phyloP scores from a whole-genome alignment of 2,113 vertebrate genomes.

The Pagrus major region DNA sequence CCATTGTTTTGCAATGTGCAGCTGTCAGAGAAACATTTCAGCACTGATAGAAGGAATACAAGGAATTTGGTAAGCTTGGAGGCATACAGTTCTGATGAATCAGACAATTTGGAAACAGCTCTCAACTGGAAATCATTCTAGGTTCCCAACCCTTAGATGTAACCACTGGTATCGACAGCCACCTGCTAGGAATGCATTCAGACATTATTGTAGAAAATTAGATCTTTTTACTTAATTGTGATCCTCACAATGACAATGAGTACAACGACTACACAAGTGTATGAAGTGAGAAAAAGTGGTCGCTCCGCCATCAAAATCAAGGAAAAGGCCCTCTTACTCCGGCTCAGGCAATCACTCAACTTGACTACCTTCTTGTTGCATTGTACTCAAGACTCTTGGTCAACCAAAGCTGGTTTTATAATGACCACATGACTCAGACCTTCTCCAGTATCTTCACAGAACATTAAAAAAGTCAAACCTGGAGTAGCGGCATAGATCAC shows the following conservation, averaged over 20 bases:
- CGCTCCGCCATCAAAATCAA: not conserved
- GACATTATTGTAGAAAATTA: too few relatives aligned
- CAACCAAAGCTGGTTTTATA: slow-evolving; percentile 32
- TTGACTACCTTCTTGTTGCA: not conserved
- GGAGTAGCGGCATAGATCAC: slow-evolving; percentile 41
- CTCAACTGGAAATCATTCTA: too few relatives aligned
- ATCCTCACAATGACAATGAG: too few relatives aligned
- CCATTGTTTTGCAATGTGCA: too few relatives aligned
- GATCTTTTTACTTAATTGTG: too few relatives aligned
- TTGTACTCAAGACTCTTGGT: not conserved
- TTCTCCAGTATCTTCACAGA: slow-evolving; percentile 48
- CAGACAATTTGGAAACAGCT: too few relatives aligned
- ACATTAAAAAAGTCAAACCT: slow-evolving; percentile 48
- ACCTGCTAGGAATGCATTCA: not conserved
- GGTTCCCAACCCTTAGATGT: too few relatives aligned
- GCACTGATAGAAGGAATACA: too few relatives aligned
- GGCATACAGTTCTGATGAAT: too few relatives aligned
- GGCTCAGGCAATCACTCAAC: not conserved
- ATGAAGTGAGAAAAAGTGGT: not conserved
- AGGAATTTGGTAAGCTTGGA: too few relatives aligned
- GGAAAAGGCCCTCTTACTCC: not conserved
- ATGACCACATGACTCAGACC: slow-evolving; percentile 36
- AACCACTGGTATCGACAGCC: not conserved
- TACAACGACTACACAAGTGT: not conserved
- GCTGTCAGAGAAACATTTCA: too few relatives aligned